A percentile compares a stretch with the other conserved stretches of the same genome.
Conservation (phyloP, 2,113 vertebrate genomes). For the Benitochromis conjunctus region DNA sequence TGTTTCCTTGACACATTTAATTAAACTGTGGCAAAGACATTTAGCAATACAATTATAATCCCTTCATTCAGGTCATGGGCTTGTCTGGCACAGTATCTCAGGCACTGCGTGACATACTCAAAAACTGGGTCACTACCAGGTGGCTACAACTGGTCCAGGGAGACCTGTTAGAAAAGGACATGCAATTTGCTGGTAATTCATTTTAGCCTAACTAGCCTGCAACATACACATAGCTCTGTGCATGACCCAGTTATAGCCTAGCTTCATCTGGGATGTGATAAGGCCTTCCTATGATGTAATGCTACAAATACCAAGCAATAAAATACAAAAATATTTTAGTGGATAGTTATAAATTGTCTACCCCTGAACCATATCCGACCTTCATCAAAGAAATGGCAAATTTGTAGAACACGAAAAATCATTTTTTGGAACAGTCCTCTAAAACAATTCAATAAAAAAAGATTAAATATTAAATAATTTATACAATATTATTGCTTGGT, state of each 20-base stretch:
- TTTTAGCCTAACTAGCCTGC: neutral
- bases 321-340: neutral
- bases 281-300: neutral
- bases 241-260: neutral
- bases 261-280: neutral
- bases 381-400: neutral
- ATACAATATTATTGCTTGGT: neutral
- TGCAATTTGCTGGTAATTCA: neutral
- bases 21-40: neutral
- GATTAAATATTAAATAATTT: neutral
- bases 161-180: neutral
- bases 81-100: neutral
- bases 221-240: neutral
- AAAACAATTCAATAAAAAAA: neutral
- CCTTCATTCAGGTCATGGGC: neutral
- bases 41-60: neutral
- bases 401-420: neutral
- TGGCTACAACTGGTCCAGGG: neutral
- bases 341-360: neutral
- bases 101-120: neutral
- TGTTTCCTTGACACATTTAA: neutral
- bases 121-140: neutral
- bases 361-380: neutral
- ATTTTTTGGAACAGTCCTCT: neutral
- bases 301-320: neutral